Percentiles rank a stretch among this genome's conserved stretches.
Conservation (phyloP, 2,888 invertebrate genomes). For the Chydorus sphaericus region DNA sequence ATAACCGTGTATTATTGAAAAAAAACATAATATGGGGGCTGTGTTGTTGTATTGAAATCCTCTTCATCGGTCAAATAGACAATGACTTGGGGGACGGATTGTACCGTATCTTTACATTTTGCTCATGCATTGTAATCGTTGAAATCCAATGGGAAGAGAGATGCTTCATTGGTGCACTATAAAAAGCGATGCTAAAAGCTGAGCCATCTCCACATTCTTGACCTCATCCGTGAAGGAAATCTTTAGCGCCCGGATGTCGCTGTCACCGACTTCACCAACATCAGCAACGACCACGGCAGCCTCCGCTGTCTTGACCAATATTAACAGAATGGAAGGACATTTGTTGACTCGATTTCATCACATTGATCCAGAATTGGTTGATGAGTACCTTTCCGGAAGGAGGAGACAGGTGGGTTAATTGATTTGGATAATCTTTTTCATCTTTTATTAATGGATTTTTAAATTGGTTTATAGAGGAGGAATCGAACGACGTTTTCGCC, state of each 20-base stretch:
- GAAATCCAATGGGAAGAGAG: not conserved
- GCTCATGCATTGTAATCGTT: not conserved
- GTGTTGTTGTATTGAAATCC: constrained; percentile 3
- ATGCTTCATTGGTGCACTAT: not conserved
- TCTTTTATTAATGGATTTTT: constrained; percentile 8
- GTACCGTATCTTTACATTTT: not conserved
- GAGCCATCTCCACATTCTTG: not conserved
- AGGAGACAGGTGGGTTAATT: constrained; percentile 43
- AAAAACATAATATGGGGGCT: not conserved
- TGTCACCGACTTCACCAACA: constrained; percentile 2
- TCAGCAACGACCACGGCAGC: constrained; percentile 1
- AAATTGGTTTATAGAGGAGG: constrained; percentile 45
- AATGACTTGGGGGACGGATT: not conserved
- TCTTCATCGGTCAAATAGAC: constrained; percentile 4
- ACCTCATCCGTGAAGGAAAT: too few species aligned
- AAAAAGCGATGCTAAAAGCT: constrained; percentile 1
- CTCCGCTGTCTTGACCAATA: not conserved
- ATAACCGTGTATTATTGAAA: not conserved
- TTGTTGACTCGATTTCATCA: not conserved
- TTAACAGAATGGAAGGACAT: constrained; percentile 1
- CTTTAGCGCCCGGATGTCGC: not conserved
- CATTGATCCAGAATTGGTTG: constrained; percentile 47
- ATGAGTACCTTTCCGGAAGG: constrained; percentile 84
- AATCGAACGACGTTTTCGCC: constrained; percentile 89
- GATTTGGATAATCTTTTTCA: not conserved